A percentile compares a stretch with the other conserved stretches of the same genome.
These are phyloP conservation scores for Ophraella communa DNA, from an alignment of 2,888 invertebrate genomes.

Conservation along the genomic window DNA sequence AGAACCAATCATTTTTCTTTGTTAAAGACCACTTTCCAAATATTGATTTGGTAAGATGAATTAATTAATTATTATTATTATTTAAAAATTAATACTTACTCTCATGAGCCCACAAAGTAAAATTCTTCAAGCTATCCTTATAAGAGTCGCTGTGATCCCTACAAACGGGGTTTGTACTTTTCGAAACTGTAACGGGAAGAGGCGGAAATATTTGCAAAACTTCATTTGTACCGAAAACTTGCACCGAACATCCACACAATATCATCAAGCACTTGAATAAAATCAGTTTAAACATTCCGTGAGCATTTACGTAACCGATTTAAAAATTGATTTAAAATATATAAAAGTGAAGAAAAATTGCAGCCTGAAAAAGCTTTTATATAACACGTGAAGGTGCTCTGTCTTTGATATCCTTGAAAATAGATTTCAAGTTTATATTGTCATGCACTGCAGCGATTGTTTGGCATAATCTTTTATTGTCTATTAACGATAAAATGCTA, in stretches of 20 bases:
- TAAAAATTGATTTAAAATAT: not conserved
- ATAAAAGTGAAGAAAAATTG: conserved; percentile 37
- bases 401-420: conserved; percentile 40
- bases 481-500: too few species aligned
- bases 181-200: conserved; percentile 42
- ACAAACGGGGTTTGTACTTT: conserved; percentile 44
- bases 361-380: conserved; percentile 41
- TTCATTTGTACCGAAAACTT: conserved; percentile 26
- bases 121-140: conserved; percentile 44
- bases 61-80: not conserved
- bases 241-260: conserved; percentile 3
- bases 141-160: conserved; percentile 44
- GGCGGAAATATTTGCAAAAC: conserved; percentile 40
- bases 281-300: conserved; percentile 8
- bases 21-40: too few species aligned
- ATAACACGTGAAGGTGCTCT: conserved; percentile 41
- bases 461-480: not conserved
- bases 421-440: conserved; percentile 34
- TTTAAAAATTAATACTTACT: conserved; percentile 34
- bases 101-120: conserved; percentile 46
- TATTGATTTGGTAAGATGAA: too few species aligned
- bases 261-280: conserved; percentile 7
- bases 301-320: conserved; percentile 10
- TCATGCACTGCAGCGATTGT: conserved; percentile 15
- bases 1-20: too few species aligned